Base-by-base conservation (phyloP, 2,797 vertebrate genomes). In the Erethizon dorsatum region DNA sequence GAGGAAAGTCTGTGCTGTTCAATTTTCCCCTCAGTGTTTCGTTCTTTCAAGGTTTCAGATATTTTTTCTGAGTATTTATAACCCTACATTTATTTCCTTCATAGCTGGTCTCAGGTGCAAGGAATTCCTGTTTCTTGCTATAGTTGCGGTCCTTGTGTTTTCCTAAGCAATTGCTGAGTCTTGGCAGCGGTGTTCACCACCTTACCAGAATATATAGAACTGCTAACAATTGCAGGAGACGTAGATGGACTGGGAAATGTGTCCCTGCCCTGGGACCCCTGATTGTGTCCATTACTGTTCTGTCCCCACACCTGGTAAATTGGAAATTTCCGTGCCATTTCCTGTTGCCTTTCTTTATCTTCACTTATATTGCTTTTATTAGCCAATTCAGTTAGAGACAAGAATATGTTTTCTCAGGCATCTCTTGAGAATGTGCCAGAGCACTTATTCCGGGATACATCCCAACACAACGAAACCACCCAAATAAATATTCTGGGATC, bases 341-440 rank as follows among this genome's bases (percentile, higher is more conserved):
- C 24, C 31, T 69, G 0, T 85, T 33, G 4, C 28, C 45, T 79
- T 47, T 37, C 52, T 75, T 89, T 24, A 83, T 87, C 77, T 87
- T 90, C 31, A 20, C 77, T 93, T 61, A 59, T 3, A 7, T 89
- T 89, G 57, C 22, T 91, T 71, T 93, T 63, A 89, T 24, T 54
- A 96, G 63, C 22, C 20, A 69, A 47, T 91, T 75, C 6, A n/a
- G 15, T 18, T 80, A 63, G 37, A 90, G 37, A 73, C 69, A 67
- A 67, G 87, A 83, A 78, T 80, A 57, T 85, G 6, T 45, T 85
- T 41, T 89, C 50, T 89, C 63, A 95, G 59, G 54, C 45, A 67
- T 57, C 63, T 97, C 57, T 93, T 63, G n/a, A 89, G 61, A 91
- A 54, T 45, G 41, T 94, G 61, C 57, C 50, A 80, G 50, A 82